A percentile compares a stretch with the other conserved stretches of the same genome.
Evolutionary conservation across 2,888 invertebrate genomes (phyloP).

Genomic region (Eulithis testata): DNA sequence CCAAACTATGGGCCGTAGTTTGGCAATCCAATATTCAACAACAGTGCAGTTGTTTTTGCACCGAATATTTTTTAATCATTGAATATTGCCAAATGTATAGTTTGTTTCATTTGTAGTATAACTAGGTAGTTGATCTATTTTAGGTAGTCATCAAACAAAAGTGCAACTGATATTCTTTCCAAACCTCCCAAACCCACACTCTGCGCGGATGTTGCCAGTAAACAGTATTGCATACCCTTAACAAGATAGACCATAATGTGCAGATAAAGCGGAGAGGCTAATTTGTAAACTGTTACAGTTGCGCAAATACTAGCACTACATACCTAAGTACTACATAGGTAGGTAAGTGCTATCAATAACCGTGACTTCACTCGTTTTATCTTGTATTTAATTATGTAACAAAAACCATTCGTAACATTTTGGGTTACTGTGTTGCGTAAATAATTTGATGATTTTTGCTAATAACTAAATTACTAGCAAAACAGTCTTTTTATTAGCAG

Average conservation of each 20-base stretch:
- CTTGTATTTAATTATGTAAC: slow-evolving; percentile 2
- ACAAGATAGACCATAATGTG: slow-evolving; percentile 55
- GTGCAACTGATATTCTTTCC: slow-evolving; percentile 38
- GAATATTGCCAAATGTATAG: not conserved
- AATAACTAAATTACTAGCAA: too few relatives aligned
- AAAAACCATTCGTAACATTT: too few relatives aligned
- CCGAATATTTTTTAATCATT: too few relatives aligned
- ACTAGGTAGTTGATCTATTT: not conserved
- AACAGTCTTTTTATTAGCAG: too few relatives aligned
- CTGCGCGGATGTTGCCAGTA: slow-evolving; percentile 51
- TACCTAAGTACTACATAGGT: not conserved
- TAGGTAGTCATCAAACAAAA: slow-evolving; percentile 25
- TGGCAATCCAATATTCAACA: too few relatives aligned
- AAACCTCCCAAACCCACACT: slow-evolving; percentile 45
- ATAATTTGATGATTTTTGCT: too few relatives aligned
- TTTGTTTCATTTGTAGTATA: not conserved
- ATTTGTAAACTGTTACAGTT: slow-evolving; percentile 66
- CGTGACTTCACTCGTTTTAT: slow-evolving; percentile 24
- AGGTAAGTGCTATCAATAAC: slow-evolving; percentile 39
- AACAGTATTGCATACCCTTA: slow-evolving; percentile 57
- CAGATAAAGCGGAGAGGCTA: slow-evolving; percentile 67
- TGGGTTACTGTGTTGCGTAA: too few relatives aligned
- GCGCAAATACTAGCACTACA: slow-evolving; percentile 54
- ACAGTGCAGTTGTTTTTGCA: too few relatives aligned
- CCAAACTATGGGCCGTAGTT: too few relatives aligned